Evolutionary conservation across 1,140 invertebrate species (phyloP).

Genomic region (Lutraria rhynchaena): DNA sequence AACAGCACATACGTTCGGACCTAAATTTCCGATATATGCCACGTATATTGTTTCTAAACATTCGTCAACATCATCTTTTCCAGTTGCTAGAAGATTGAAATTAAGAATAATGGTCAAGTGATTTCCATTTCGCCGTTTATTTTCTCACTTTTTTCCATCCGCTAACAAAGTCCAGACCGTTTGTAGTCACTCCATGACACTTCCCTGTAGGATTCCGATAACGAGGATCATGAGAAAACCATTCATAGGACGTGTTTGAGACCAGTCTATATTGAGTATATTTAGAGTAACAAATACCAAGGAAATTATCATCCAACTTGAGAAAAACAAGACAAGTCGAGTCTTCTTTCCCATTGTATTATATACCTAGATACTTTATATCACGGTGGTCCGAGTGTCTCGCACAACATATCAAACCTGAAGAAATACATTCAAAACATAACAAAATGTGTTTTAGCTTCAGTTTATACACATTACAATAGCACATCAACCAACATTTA

Average conservation of each 20-base stretch:
- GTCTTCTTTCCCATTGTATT: not conserved
- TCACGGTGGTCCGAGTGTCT: too few species aligned
- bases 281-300: constrained; percentile 64
- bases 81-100: constrained; percentile 73
- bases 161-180: constrained; percentile 68
- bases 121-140: constrained; percentile 12
- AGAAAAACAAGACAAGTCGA: constrained; percentile 68
- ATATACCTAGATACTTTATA: too few species aligned
- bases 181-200: constrained; percentile 70
- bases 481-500: too few species aligned
- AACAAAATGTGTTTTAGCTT: too few species aligned
- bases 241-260: constrained; percentile 54
- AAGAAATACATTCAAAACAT: too few species aligned
- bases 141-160: constrained; percentile 65
- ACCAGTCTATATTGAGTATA: constrained; percentile 71
- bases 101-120: constrained; percentile 70
- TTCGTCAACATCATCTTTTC: constrained; percentile 72
- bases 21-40: constrained; percentile 73
- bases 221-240: constrained; percentile 66
- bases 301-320: constrained; percentile 65
- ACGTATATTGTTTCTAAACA: constrained; percentile 72
- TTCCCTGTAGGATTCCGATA: constrained; percentile 68
- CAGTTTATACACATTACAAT: too few species aligned
- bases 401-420: too few species aligned
- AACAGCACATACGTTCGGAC: constrained; percentile 65